Evolutionary conservation across 2,888 invertebrate species (phyloP), one percentile per base, ranked within the genome.

Genomic region (Phortica okadai): DNA sequence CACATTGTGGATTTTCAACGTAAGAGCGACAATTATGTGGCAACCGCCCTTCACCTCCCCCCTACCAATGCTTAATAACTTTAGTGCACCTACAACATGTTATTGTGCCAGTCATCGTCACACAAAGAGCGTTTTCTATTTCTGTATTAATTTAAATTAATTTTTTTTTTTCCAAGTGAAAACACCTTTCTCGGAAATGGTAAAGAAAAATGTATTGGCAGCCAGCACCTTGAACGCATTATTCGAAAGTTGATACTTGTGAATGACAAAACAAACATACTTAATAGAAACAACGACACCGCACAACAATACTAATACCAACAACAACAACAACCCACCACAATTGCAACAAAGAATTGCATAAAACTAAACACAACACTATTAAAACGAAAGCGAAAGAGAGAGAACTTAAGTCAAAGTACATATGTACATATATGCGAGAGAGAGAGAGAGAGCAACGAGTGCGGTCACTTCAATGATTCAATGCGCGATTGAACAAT

Each of bases 161-260:
- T 45, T 45, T 50, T 50, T 50, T 50, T 50, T 14, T 50, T 50
- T 50, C 50, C 14, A 64, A 59, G 41, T 4, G 42, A 44, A 41
- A 67, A 44, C 67, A 67, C 6, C 67, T 67, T 67, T 67, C 67
- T 67, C 67, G 67, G 67, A 67, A 67, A 67, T 67, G 10, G n/a
- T n/a, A n/a, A n/a, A n/a, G 16, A 58, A 10, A 58, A 58, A 58
- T n/a, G 54, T n/a, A 44, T 44, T 44, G 8, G 14, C n/a, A n/a
- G n/a, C n/a, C 50, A 50, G 44, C 42, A 41, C 67, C 67, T 67
- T 67, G 67, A 67, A 42, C 14, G 16, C 67, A 67, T 67, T n/a
- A 14, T 41, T 44, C 42, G 16, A 44, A 67, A 67, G 44, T 67
- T 44, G 44, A 44, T 44, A 67, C 44, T 10, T 25, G 25, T 21